phyloP scores from a whole-genome alignment of 2,113 vertebrate genomes.

The Hyaena hyaena region DNA sequence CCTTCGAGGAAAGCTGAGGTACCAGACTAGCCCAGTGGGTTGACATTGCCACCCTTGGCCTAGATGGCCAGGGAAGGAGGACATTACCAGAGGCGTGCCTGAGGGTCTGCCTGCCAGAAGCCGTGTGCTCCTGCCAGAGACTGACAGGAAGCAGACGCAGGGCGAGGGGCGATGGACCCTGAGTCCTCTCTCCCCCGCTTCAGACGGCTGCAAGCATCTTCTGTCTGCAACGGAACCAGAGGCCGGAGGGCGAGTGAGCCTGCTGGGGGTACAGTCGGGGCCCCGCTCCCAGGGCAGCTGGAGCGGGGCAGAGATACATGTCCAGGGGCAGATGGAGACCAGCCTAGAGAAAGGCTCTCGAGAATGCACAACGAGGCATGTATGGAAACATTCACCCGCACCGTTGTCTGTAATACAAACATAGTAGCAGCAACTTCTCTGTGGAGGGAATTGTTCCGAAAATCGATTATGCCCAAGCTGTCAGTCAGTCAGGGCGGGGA shows the following conservation, averaged over 20 bases:
- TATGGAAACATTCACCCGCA: too few species aligned
- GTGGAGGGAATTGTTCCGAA: not conserved
- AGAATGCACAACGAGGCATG: fast-evolving
- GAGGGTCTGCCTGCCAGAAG: not conserved
- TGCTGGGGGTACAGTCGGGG: not conserved
- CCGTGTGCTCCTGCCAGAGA: not conserved
- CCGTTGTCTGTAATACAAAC: not conserved
- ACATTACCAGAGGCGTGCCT: not conserved
- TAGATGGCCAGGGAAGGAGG: too few species aligned
- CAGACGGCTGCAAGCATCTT: not conserved
- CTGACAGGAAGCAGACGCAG: not conserved
- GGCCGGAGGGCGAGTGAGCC: not conserved
- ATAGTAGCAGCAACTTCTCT: fast-evolving
- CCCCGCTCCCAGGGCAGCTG: not conserved
- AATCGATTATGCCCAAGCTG: not conserved
- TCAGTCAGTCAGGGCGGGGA: not conserved
- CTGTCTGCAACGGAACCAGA: not conserved
- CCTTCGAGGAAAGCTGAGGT: not conserved
- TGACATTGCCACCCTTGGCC: not conserved
- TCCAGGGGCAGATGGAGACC: not conserved
- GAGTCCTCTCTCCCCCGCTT: too few species aligned
- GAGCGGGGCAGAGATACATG: not conserved
- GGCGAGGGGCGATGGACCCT: too few species aligned
- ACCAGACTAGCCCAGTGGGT: not conserved
- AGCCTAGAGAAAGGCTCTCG: not conserved